Evolutionary conservation across 2,888 invertebrate genomes (phyloP).

Genomic region (Poecilobothrus nobilitatus): DNA sequence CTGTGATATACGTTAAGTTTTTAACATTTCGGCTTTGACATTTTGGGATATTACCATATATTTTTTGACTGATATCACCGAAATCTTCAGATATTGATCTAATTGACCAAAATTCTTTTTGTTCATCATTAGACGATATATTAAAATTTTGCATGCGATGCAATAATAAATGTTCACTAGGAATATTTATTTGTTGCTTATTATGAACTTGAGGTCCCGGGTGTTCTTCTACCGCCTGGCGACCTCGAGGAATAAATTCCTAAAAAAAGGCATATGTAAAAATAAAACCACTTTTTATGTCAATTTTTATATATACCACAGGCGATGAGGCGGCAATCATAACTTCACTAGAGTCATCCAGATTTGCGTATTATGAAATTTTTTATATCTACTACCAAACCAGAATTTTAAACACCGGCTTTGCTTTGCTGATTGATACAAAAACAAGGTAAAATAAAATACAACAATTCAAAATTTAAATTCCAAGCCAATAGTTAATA

Average conservation of each 20-base stretch:
- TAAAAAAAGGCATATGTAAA: constrained; percentile 33
- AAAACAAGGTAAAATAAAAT: no score
- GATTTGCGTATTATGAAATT: constrained; percentile 53
- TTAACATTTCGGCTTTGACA: neutral
- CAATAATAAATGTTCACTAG: constrained; percentile 57
- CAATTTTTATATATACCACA: constrained; percentile 50
- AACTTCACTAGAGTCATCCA: constrained; percentile 74
- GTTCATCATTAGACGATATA: constrained; percentile 52
- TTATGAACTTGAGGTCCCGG: constrained; percentile 56
- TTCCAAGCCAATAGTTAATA: no score
- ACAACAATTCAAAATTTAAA: no score
- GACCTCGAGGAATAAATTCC: constrained; percentile 85
- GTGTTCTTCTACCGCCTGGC: constrained; percentile 67
- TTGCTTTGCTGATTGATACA: neutral
- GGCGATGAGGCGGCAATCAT: constrained; percentile 90
- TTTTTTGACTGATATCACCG: constrained; percentile 7
- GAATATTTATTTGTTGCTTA: constrained; percentile 41
- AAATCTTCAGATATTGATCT: constrained; percentile 52
- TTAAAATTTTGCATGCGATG: constrained; percentile 69
- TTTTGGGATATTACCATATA: constrained; percentile 20
- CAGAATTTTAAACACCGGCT: neutral
- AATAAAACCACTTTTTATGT: neutral
- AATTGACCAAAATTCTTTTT: constrained; percentile 50
- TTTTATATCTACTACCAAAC: neutral
- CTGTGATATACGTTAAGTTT: constrained; percentile 33